These are phyloP conservation scores for Theretra japonica DNA, from an alignment of 2,888 invertebrate species.

Conservation along the genomic window DNA sequence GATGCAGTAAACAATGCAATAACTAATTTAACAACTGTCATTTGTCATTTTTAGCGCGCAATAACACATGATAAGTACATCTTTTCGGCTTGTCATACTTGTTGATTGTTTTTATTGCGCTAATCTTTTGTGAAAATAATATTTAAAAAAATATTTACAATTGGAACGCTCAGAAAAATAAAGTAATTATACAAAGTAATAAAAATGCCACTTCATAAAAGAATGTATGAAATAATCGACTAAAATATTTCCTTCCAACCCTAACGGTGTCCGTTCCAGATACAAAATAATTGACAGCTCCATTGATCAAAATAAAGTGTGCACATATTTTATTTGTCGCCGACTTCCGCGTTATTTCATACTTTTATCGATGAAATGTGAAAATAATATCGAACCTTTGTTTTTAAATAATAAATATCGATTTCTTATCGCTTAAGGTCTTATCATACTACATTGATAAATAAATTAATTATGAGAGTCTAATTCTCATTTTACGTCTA, in stretches of 20 bases:
- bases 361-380: not conserved
- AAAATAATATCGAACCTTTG: not conserved
- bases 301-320: constrained; percentile 17
- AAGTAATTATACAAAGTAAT: not conserved
- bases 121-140: no score
- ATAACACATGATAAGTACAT: no score
- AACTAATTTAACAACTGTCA: no score
- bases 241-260: not conserved
- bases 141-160: not conserved
- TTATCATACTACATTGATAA: no score
- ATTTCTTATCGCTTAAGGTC: not conserved
- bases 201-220: not conserved
- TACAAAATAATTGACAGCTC: constrained; percentile 21
- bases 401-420: not conserved
- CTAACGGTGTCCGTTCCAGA: constrained; percentile 17
- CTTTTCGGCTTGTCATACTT: no score
- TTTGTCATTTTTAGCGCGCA: no score
- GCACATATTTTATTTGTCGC: constrained; percentile 14
- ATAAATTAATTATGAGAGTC: no score
- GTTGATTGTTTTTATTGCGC: no score
- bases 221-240: not conserved
- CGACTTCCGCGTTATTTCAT: constrained; percentile 10
- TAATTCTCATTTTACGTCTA: no score
- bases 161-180: not conserved
- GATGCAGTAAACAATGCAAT: no score